Conservation (phyloP, 2,113 vertebrate genomes). For the Tachuris rubrigastra region DNA sequence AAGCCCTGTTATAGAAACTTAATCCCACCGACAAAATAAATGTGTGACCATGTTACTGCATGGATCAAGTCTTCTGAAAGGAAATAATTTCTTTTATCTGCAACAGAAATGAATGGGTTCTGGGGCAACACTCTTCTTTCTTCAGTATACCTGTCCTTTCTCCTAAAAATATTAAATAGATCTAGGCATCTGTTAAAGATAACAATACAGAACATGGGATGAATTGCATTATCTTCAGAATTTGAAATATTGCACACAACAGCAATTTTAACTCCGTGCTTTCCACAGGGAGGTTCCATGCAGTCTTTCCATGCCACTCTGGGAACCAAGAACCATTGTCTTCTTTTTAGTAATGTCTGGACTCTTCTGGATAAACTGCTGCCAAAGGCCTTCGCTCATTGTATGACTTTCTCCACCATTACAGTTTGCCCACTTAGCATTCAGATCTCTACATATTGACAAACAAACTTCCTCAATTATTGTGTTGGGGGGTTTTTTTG, state of each 20-base stretch:
- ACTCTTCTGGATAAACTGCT: neutral
- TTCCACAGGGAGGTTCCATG: neutral
- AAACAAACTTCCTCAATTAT: neutral
- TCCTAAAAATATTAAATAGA: neutral
- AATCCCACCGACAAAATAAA: conserved; percentile 35
- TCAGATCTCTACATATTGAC: neutral
- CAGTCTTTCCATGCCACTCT: neutral
- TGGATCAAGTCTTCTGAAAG: neutral
- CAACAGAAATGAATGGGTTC: neutral
- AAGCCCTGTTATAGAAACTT: neutral
- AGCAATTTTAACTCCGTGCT: neutral
- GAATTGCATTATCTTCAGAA: neutral
- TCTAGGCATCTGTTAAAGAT: neutral
- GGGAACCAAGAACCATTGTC: neutral
- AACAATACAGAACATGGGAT: neutral
- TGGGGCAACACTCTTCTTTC: neutral
- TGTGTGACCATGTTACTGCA: neutral
- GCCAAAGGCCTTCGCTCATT: neutral
- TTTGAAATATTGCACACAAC: neutral
- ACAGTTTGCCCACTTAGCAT: neutral
- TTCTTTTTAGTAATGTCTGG: neutral
- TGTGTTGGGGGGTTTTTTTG: too few species aligned
- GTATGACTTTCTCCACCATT: neutral
- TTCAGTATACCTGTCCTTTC: neutral
- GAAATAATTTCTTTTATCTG: neutral